phyloP scores from a whole-genome alignment of 1,140 invertebrate species.

The Maconellicoccus hirsutus region DNA sequence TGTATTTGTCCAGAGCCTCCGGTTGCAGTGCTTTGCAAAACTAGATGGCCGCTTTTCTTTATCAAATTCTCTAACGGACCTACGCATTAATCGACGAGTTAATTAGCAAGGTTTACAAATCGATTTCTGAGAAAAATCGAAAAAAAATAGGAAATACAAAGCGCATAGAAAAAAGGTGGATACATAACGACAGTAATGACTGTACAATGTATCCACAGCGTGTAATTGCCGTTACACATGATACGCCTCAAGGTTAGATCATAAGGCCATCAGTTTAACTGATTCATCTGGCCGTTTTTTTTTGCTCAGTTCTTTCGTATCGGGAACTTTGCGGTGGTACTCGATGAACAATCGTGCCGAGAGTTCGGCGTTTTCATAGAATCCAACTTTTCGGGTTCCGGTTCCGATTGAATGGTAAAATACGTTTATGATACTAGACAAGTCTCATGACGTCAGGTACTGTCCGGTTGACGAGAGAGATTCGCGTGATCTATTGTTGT shows the following conservation, averaged over 20 bases:
- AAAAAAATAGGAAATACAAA: too few species aligned
- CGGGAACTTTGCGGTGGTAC: neutral
- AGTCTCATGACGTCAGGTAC: too few species aligned
- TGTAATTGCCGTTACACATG: constrained; percentile 3
- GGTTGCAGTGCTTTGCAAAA: constrained; percentile 50
- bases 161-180: too few species aligned
- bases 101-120: too few species aligned
- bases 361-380: neutral
- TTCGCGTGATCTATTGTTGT: too few species aligned
- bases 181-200: neutral
- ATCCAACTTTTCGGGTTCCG: too few species aligned
- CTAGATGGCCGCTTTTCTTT: constrained; percentile 56
- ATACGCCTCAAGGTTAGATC: neutral
- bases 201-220: neutral
- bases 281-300: neutral
- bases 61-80: constrained; percentile 65
- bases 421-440: too few species aligned
- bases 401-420: too few species aligned
- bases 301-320: neutral
- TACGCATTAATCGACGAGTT: constrained; percentile 32
- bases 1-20: constrained; percentile 84
- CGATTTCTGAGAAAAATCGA: too few species aligned
- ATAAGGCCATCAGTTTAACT: neutral
- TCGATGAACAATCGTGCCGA: neutral
- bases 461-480: too few species aligned